phyloP scores from a whole-genome alignment of 2,888 invertebrate species.

The Sarcophaga rosellei region DNA sequence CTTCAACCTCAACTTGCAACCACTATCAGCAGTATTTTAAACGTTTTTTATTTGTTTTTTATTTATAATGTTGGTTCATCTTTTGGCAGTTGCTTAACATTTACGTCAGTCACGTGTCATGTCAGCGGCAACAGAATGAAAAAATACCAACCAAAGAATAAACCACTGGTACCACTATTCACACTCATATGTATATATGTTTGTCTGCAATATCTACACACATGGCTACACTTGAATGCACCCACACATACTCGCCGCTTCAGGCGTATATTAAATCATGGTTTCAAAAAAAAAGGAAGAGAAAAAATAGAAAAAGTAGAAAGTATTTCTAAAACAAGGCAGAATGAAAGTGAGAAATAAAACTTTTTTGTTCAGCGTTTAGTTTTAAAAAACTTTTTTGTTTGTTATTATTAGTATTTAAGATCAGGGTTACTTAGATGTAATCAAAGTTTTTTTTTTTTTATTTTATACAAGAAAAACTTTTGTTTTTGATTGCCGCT shows the following conservation, averaged over 20 bases:
- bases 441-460: too few relatives aligned
- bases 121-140: background rate
- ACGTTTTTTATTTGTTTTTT: background rate
- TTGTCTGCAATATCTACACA: background rate
- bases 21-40: too few relatives aligned
- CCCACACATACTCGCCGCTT: background rate
- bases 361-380: too few relatives aligned
- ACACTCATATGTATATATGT: too few relatives aligned
- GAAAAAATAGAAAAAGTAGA: background rate
- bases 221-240: background rate
- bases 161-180: background rate
- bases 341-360: too few relatives aligned
- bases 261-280: background rate
- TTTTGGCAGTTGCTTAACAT: background rate
- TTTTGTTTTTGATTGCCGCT: too few relatives aligned
- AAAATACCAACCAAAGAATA: background rate
- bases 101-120: slow-evolving; percentile 20
- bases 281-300: background rate
- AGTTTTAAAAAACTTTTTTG: too few relatives aligned
- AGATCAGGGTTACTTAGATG: too few relatives aligned
- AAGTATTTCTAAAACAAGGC: background rate
- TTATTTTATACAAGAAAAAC: too few relatives aligned
- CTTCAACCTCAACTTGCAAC: too few relatives aligned
- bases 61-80: background rate
- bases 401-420: too few relatives aligned